Percentiles rank a stretch among this genome's conserved stretches.
Conservation (phyloP, 2,113 vertebrate species). For the Tetrao urogallus region DNA sequence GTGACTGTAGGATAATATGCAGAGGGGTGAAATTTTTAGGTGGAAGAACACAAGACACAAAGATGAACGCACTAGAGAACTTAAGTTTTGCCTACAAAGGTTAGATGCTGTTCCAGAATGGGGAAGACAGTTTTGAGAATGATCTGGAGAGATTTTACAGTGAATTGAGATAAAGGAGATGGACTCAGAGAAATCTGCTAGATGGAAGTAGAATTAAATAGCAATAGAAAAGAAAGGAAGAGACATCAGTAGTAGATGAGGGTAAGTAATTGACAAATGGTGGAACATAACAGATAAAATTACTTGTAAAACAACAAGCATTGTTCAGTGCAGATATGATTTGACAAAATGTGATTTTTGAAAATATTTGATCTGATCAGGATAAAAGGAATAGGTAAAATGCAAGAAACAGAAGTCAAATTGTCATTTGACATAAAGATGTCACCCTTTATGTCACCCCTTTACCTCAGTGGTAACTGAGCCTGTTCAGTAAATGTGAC, state of each 20-base stretch:
- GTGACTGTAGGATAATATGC: neutral
- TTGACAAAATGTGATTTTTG: neutral
- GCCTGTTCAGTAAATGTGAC: neutral
- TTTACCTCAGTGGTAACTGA: neutral
- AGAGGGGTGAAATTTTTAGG: neutral
- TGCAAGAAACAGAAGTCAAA: neutral
- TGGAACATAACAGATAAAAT: neutral
- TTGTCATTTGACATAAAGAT: fast-evolving
- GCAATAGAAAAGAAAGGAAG: neutral
- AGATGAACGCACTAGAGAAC: no score
- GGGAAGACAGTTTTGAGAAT: neutral
- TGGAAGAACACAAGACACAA: neutral
- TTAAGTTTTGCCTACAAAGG: neutral
- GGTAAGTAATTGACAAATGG: neutral
- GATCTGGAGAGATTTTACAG: neutral
- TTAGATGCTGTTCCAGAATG: neutral
- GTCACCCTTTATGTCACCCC: neutral
- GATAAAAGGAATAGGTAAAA: neutral
- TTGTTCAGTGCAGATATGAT: neutral
- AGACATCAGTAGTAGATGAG: neutral
- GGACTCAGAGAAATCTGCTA: neutral
- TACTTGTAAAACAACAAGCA: neutral
- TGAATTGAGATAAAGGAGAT: neutral
- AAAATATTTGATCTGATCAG: neutral
- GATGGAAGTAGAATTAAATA: neutral